Base-by-base conservation (phyloP, 2,113 vertebrate species). In the Corythornis vintsioides region DNA sequence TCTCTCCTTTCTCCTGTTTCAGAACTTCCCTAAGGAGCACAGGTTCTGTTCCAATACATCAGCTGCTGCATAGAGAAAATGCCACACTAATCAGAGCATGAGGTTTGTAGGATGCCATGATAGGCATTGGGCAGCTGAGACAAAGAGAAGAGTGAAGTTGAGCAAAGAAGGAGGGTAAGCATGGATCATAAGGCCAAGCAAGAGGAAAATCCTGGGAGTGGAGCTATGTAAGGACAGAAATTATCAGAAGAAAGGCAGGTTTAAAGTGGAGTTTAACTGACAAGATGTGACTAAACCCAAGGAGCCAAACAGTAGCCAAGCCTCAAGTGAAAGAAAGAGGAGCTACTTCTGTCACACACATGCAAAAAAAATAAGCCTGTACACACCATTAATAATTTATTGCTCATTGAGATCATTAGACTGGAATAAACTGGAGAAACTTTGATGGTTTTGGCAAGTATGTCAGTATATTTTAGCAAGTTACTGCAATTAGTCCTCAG, bases 81-180 rank as follows among this genome's bases (percentile, higher is more conserved):
- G 48, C 38, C 84, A 81, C 19, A 22, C 33, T 65, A 81, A 81
- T 38, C 56, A 50, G 90, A 42, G 31, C 5, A 4, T 22, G 77
- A 81, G 40, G 52, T 45, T 59, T 88, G 61, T 22, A 80, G 55
- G 48, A 65, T 0, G 3, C 35, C 29, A 47, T 7, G 11, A 8
- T 28, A 45, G 43, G 84, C 47, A 80, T 2, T 2, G 3, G 57
- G 52, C 81, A 81, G 67, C 45, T 75, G 22, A 64, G n/a, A 53
- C 0, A 72, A 48, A 1, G 2, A n/a, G 31, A 86, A 24, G 64
- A 69, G 25, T 6, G 14, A 43, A 64, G 52, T 1, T 38, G 45
- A 43, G 29, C 1, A 3, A 29, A 55, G 57, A 2, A 83, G 52
- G 25, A 59, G 53, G 40, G 22, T 0, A 0, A 77, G 65, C 60